Percentiles rank a stretch among this genome's conserved stretches.
These are phyloP conservation scores for Homarus gammarus DNA, from an alignment of 2,888 invertebrate species.

Conservation along the genomic window DNA sequence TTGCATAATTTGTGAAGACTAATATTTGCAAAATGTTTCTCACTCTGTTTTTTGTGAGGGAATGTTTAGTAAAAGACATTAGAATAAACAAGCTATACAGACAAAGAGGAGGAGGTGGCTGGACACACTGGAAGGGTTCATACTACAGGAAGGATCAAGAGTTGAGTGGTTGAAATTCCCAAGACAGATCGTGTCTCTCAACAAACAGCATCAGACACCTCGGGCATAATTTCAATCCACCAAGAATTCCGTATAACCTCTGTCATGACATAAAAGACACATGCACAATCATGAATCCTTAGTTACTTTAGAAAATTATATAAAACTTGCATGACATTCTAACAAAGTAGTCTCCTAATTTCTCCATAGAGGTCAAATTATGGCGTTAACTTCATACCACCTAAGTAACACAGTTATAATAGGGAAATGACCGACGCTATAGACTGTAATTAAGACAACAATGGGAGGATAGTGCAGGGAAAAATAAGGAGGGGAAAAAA, in stretches of 20 bases:
- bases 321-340: not conserved
- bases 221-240: not conserved
- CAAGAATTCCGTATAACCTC: not conserved
- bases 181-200: not conserved
- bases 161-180: too few species aligned
- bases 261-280: not conserved
- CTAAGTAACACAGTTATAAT: not conserved
- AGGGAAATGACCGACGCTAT: not conserved
- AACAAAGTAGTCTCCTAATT: not conserved
- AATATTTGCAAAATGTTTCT: not conserved
- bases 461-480: too few species aligned
- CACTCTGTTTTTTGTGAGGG: not conserved
- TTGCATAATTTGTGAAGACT: not conserved
- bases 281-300: not conserved
- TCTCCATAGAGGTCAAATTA: too few species aligned
- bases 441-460: too few species aligned
- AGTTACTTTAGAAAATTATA: not conserved
- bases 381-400: too few species aligned
- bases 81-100: not conserved
- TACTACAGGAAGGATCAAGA: not conserved
- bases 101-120: not conserved
- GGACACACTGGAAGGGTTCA: not conserved
- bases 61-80: not conserved
- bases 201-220: not conserved
- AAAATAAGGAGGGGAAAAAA: not conserved